Evolutionary conservation across 1,140 invertebrate species (phyloP).

Genomic region (Papilio aristodemus): DNA sequence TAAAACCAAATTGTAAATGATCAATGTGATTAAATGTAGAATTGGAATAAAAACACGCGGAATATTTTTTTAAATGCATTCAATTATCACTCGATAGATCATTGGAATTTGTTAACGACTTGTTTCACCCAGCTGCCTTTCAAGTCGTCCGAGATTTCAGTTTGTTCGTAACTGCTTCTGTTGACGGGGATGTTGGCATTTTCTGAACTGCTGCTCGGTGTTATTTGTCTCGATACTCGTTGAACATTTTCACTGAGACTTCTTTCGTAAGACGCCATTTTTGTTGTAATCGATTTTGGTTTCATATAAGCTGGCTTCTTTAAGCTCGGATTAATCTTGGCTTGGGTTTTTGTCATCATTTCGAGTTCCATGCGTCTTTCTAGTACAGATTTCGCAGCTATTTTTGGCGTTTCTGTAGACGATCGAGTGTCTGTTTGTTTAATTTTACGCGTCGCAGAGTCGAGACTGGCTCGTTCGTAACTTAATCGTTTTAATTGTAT

Average conservation of each 20-base stretch:
- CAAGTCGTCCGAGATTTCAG: slow-evolving; percentile 45
- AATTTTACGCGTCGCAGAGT: slow-evolving; percentile 68
- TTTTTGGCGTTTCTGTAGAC: slow-evolving; percentile 50
- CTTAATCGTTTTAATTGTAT: slow-evolving; percentile 75
- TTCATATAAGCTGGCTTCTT: slow-evolving; percentile 57
- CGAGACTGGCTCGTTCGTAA: slow-evolving; percentile 77
- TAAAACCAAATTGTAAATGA: background rate
- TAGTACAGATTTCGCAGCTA: slow-evolving; percentile 69
- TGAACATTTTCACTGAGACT: slow-evolving; percentile 52
- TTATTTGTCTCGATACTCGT: slow-evolving; percentile 42
- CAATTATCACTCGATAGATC: slow-evolving; percentile 49
- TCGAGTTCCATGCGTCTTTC: slow-evolving; percentile 78
- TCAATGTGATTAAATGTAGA: slow-evolving; percentile 10
- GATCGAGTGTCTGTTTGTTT: slow-evolving; percentile 53
- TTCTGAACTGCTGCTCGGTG: slow-evolving; percentile 38
- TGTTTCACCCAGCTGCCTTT: slow-evolving; percentile 79
- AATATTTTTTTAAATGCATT: slow-evolving; percentile 57
- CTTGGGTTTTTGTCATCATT: slow-evolving; percentile 61
- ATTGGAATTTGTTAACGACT: slow-evolving; percentile 80
- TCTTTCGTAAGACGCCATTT: slow-evolving; percentile 68
- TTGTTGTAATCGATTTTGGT: slow-evolving; percentile 66
- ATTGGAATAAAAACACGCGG: slow-evolving; percentile 51
- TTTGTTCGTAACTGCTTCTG: slow-evolving; percentile 46
- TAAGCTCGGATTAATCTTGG: slow-evolving; percentile 44
- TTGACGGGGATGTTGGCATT: slow-evolving; percentile 52